Evolutionary conservation across 2,113 vertebrate species (phyloP), one percentile per base, ranked within the genome.

Genomic region (Rhynchopsitta pachyrhyncha): DNA sequence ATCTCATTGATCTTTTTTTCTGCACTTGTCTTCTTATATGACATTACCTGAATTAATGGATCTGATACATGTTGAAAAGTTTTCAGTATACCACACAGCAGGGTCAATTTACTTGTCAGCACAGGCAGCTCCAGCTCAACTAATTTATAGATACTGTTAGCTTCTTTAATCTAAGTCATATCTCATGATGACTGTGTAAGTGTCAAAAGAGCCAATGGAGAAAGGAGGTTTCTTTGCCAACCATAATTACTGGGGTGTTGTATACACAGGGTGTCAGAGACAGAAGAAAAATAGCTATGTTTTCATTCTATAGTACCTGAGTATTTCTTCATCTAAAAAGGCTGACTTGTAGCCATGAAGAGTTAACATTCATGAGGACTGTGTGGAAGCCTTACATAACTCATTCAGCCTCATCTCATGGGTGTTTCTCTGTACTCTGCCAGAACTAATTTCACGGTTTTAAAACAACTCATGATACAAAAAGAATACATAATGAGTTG

Each of bases 361-460:
- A 97, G 97, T 97, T 98, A 97, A 98, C 52, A 28, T 87, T 94
- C 17, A 9, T 57, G 67, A 50, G 63, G 69, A 71, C 82, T 88
- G 84, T 80, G 84, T n/a, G 52, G 91, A 93, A 97, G 79, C 71
- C 96, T 98, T 98, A 97, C 95, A 90, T 98, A 98, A 98, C 97
- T 97, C 69, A 50, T 95, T 97, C 96, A 94, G 97, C 82, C 96
- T 97, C 97, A 94, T 98, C 98, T 98, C 97, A 91, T 96, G 98
- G 96, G 97, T 98, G 94, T 97, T 98, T 98, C 97, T 98, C 97
- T 98, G 97, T 98, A 98, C 95, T 97, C 97, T 98, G 98, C 98
- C 97, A 98, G 97, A 98, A 97, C 97, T 98, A 98, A 98, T 98
- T 98, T 98, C 98, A 98, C 86, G 92, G 97, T 97, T 98, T 98